phyloP scores from a whole-genome alignment of 2,797 vertebrate species.

The Syngnathus rostellatus region DNA sequence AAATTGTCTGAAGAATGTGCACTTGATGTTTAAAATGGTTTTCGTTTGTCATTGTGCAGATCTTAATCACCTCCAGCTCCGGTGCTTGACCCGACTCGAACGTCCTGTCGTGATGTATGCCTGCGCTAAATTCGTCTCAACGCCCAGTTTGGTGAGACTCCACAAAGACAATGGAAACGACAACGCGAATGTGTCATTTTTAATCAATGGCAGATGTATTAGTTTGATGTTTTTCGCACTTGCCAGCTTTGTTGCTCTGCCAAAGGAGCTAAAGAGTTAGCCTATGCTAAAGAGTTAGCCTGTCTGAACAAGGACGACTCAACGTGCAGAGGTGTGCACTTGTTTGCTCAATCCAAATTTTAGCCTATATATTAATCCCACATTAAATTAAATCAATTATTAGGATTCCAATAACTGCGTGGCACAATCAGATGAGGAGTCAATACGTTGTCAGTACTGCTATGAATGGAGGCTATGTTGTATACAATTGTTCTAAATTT shows the following conservation, averaged over 20 bases:
- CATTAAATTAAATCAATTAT: too few species aligned
- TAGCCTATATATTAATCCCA: too few species aligned
- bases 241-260: constrained; percentile 8
- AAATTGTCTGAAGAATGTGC: fast-evolving
- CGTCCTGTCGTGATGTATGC: constrained; percentile 62
- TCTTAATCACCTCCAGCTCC: constrained; percentile 15
- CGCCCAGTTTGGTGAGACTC: constrained; percentile 73
- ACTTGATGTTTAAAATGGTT: neutral
- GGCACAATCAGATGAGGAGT: too few species aligned
- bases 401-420: too few species aligned
- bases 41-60: constrained; percentile 5
- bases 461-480: too few species aligned
- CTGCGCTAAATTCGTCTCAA: constrained; percentile 76
- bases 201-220: neutral
- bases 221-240: neutral
- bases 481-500: neutral
- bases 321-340: neutral
- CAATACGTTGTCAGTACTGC: too few species aligned
- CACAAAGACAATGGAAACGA: constrained; percentile 25
- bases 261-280: constrained; percentile 18
- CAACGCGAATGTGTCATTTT: neutral
- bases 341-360: too few species aligned
- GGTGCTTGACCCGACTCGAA: constrained; percentile 38
- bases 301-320: constrained; percentile 37
- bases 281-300: constrained; percentile 33